Evolutionary conservation across 2,113 vertebrate species (phyloP).

Genomic region (Hyla sarda): DNA sequence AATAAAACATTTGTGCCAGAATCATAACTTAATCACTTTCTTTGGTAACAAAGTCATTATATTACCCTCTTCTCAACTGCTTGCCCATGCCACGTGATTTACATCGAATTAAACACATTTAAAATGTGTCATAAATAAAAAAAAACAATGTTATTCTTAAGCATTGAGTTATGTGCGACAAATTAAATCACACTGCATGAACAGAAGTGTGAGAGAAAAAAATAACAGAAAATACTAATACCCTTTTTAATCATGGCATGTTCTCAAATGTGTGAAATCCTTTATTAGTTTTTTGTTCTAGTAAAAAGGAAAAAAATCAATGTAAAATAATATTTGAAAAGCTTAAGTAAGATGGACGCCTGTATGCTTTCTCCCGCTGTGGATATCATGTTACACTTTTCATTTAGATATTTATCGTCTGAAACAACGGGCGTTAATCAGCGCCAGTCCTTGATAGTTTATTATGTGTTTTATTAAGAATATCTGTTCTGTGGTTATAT

Average conservation of each 20-base stretch:
- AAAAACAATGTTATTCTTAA: constrained; percentile 26
- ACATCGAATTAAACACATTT: constrained; percentile 21
- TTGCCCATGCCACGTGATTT: not conserved
- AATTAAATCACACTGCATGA: constrained; percentile 32
- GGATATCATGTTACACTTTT: constrained; percentile 33
- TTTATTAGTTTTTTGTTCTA: constrained; percentile 50
- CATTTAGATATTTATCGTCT: constrained; percentile 39
- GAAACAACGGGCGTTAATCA: constrained; percentile 38
- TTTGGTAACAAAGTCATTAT: not conserved
- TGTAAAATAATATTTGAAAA: constrained; percentile 50
- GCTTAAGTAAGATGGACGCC: constrained; percentile 43
- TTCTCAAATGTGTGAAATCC: constrained; percentile 32
- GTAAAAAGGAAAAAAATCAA: constrained; percentile 31
- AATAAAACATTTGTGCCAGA: constrained; percentile 4
- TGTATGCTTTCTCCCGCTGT: constrained; percentile 29
- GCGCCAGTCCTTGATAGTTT: constrained; percentile 38
- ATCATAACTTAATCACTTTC: not conserved
- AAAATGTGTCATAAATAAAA: constrained; percentile 7
- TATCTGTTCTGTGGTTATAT: constrained; percentile 22
- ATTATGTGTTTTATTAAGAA: constrained; percentile 54
- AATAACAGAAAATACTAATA: constrained; percentile 28
- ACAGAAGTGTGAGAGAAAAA: constrained; percentile 9
- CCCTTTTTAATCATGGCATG: constrained; percentile 38
- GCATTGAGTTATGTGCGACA: not conserved
- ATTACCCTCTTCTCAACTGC: not conserved